Conservation (phyloP, 1,140 invertebrate genomes). For the Lepidostoma basale region DNA sequence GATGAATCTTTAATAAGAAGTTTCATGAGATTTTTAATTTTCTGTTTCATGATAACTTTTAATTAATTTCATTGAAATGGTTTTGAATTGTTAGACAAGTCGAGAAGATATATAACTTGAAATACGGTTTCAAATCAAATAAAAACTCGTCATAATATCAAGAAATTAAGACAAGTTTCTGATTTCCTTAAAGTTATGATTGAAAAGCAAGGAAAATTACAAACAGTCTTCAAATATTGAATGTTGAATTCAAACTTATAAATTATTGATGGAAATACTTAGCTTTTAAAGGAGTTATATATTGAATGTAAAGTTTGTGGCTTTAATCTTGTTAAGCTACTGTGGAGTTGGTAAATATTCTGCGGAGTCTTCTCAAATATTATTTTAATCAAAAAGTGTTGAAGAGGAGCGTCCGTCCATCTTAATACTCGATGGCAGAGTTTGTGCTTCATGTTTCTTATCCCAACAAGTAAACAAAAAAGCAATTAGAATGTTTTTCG, state of each 20-base stretch:
- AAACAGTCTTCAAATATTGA: constrained; percentile 13
- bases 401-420: background rate
- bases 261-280: constrained; percentile 31
- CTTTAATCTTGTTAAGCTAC: constrained; percentile 26
- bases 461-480: constrained; percentile 23
- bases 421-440: background rate
- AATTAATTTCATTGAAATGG: too few relatives aligned
- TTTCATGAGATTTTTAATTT: too few relatives aligned
- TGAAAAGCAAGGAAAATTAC: constrained; percentile 2
- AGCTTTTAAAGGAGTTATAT: constrained; percentile 26
- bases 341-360: constrained; percentile 18
- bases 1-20: too few relatives aligned
- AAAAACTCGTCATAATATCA: too few relatives aligned
- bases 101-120: too few relatives aligned
- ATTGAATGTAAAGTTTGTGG: constrained; percentile 22
- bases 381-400: constrained; percentile 21
- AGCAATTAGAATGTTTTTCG: constrained; percentile 6
- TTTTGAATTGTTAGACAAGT: too few relatives aligned
- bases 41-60: too few relatives aligned
- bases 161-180: too few relatives aligned
- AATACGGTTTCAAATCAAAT: too few relatives aligned
- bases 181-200: constrained; percentile 13
- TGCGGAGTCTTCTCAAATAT: constrained; percentile 27
- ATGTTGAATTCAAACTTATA: constrained; percentile 26
- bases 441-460: background rate